phyloP scores from a whole-genome alignment of 2,113 vertebrate genomes.

The Aptenodytes patagonicus region DNA sequence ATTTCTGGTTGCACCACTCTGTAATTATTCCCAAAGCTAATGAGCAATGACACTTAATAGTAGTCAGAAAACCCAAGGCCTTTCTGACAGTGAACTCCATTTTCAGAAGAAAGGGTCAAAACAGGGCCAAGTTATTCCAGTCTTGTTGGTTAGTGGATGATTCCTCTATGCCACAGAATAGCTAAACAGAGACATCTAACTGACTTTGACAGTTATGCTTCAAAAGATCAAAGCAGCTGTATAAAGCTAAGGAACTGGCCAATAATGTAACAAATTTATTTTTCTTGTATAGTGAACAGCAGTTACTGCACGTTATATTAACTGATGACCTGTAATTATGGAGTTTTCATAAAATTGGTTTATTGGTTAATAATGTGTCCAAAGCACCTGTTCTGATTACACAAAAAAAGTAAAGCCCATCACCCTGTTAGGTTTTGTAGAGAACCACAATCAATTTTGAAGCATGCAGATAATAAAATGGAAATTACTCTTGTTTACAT shows the following conservation, averaged over 20 bases:
- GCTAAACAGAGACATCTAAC: not conserved
- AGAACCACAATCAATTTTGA: conserved; percentile 51
- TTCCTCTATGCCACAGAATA: not conserved
- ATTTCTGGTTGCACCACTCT: not conserved
- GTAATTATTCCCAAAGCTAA: not conserved
- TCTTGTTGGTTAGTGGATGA: not conserved
- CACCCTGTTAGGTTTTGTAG: conserved; percentile 10
- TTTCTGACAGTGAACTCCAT: not conserved
- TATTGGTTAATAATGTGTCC: conserved; percentile 31
- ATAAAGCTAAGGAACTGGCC: not conserved
- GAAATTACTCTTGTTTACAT: not conserved
- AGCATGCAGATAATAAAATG: conserved; percentile 2
- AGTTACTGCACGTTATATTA: not conserved
- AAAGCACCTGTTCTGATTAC: conserved; percentile 15
- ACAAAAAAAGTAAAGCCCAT: conserved; percentile 20
- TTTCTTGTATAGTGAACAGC: conserved; percentile 2
- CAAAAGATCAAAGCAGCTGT: not conserved
- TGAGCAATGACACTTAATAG: not conserved
- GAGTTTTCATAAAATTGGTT: conserved; percentile 50
- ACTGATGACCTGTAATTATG: conserved; percentile 8
- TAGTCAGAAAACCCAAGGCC: not conserved
- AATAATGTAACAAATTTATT: not conserved
- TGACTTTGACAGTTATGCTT: not conserved
- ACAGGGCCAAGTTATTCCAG: not conserved
- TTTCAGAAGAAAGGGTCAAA: not conserved